Conservation (phyloP, 2,113 vertebrate genomes). For the Gasterosteus aculeatus region DNA sequence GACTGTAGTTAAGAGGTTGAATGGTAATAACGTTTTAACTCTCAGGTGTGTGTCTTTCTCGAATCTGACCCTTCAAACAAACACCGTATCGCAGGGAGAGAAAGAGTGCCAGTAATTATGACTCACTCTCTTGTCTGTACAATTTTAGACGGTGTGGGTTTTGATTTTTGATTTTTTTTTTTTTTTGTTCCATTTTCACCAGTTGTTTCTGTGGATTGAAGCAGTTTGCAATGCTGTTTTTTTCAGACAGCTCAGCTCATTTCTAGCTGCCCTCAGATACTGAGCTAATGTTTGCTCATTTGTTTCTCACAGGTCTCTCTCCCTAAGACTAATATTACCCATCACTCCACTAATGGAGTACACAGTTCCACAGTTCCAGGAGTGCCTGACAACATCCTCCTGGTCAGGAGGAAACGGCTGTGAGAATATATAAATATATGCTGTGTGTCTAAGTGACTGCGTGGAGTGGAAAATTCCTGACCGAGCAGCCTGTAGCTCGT, state of each 20-base stretch:
- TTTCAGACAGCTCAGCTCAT: slow-evolving; percentile 8
- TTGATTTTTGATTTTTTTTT: neutral
- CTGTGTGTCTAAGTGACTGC: slow-evolving; percentile 37
- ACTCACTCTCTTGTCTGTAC: slow-evolving; percentile 4
- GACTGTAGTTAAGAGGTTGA: slow-evolving; percentile 8
- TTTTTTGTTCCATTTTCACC: neutral
- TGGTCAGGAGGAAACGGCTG: slow-evolving; percentile 24
- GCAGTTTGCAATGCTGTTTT: neutral
- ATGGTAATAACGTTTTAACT: slow-evolving; percentile 18
- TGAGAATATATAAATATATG: slow-evolving; percentile 51
- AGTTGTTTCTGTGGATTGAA: slow-evolving; percentile 21
- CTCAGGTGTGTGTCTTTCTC: slow-evolving; percentile 27
- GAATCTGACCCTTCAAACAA: slow-evolving; percentile 22
- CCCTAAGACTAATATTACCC: slow-evolving; percentile 27
- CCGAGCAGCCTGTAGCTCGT: slow-evolving; percentile 34
- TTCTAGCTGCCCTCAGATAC: slow-evolving; percentile 14
- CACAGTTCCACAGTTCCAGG: slow-evolving; percentile 24
- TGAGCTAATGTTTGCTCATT: slow-evolving; percentile 34
- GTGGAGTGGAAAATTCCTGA: slow-evolving; percentile 60
- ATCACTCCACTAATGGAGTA: slow-evolving; percentile 5
- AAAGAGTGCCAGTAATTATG: slow-evolving; percentile 11
- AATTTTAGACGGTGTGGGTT: neutral
- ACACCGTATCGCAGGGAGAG: neutral
- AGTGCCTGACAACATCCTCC: slow-evolving; percentile 27
- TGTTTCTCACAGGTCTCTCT: slow-evolving; percentile 12